Conservation (phyloP, 2,113 vertebrate genomes). For the Mustela nigripes region DNA sequence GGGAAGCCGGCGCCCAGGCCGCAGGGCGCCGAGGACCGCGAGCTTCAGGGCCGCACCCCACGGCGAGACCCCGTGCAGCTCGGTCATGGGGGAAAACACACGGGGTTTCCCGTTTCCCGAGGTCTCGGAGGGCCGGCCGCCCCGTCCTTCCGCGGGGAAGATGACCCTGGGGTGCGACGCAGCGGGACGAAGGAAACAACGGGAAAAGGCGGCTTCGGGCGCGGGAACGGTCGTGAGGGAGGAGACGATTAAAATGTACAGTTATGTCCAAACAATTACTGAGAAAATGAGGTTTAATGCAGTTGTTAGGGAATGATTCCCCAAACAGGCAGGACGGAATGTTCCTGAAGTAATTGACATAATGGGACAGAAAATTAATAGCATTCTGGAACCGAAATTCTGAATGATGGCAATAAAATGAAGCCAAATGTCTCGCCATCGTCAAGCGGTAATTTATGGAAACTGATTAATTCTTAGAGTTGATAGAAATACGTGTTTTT, state of each 20-base stretch:
- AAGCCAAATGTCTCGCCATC: conserved; percentile 45
- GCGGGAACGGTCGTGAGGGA: background rate
- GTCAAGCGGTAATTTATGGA: conserved; percentile 1
- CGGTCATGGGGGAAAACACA: background rate
- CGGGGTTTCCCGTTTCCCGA: background rate
- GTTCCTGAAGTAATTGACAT: conserved; percentile 64
- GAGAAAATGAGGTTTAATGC: conserved; percentile 63
- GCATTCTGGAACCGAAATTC: conserved; percentile 31
- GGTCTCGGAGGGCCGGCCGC: accelerated
- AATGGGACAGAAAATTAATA: conserved; percentile 50
- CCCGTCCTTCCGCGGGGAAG: background rate
- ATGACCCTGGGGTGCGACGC: background rate
- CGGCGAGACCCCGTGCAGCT: too few relatives aligned
- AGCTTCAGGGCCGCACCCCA: background rate
- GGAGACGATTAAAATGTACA: conserved; percentile 50
- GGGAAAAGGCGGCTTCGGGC: background rate
- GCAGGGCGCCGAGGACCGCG: background rate
- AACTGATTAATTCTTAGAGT: background rate
- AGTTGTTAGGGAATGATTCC: conserved; percentile 57
- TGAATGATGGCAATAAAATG: background rate
- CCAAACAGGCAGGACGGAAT: conserved; percentile 46
- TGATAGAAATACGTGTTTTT: background rate
- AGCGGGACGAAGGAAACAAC: background rate
- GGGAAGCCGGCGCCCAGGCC: accelerated
- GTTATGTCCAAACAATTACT: conserved; percentile 52